Conservation (phyloP, 2,113 vertebrate species). For the Galeopterus variegatus region DNA sequence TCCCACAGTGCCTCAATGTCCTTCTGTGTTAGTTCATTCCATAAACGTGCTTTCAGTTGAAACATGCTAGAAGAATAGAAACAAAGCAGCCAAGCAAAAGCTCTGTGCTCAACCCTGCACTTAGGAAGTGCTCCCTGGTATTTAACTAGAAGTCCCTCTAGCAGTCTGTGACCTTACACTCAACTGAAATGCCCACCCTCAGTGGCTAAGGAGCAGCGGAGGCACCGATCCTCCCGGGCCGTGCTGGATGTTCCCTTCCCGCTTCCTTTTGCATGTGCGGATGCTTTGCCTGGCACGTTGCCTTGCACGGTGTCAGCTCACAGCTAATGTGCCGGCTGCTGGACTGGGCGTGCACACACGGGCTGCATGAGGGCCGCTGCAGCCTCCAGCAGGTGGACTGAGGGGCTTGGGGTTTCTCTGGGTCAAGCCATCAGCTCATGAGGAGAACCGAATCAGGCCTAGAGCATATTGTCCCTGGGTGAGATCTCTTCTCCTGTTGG, state of each 20-base stretch:
- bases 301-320: accelerated
- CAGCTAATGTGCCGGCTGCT: accelerated
- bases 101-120: accelerated
- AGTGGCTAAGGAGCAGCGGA: neutral
- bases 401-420: neutral
- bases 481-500: neutral
- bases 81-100: neutral
- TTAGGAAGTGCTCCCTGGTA: neutral
- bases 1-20: neutral
- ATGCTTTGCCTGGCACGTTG: accelerated
- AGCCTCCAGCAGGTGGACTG: neutral
- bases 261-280: neutral
- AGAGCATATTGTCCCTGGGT: accelerated
- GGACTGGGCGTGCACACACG: accelerated
- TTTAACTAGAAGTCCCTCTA: accelerated
- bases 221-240: accelerated
- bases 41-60: neutral
- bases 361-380: accelerated
- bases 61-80: neutral
- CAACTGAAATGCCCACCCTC: accelerated
- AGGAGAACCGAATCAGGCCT: neutral
- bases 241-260: accelerated
- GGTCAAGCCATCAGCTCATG: neutral
- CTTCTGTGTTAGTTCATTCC: neutral
- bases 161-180: accelerated